Evolutionary conservation across 2,113 vertebrate species (phyloP), one percentile per base, ranked within the genome.

Genomic region (Elaphurus davidianus): DNA sequence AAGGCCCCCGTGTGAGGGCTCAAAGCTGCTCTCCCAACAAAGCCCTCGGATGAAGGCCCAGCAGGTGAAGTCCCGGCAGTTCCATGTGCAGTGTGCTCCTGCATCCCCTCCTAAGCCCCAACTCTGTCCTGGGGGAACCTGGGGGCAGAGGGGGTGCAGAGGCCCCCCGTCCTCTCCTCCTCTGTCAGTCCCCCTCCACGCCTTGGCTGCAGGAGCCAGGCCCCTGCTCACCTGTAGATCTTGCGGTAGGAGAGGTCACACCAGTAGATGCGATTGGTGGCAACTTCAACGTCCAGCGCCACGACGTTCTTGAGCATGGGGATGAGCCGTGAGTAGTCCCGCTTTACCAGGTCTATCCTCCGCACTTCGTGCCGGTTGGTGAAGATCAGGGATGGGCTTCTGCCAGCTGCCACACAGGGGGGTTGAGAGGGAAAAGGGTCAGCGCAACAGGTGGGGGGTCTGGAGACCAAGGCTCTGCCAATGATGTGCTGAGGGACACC

Each of bases 351-450:
- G 98, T 99, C 99, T 67, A 99, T 99, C 97, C 99, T 99, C 0
- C 99, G 99, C 81, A 99, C 99, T 98, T 99, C 99, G 0, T 99
- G 99, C 4, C 99, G 99, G 98, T 99, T 99, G 87, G 99, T 99
- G 98, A 99, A 99, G 98, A 99, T 99, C 59, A 99, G 99, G 96
- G 99, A 99, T 0, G 99, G 99, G 96, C 99, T 99, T 97, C 99
- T 99, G 94, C 99, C 99, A 99, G 95, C 98, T 97, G 96, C 30
- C 78, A 21, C 2, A 79, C 7, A 16, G 82, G 19, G 28, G 40
- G 8, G 13, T 33, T 23, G 83, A 62, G 91, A 89, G 40, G 88
- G 27, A 85, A 85, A 43, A 36, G 43, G 45, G 88, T 97, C 86
- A 96, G 54, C 25, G 40, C n/a, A 83, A 60, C 60, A 91, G 45